Conservation (phyloP, 30 jellyfish, hydroid and myxozoan species). For the Nemopilema nomurai region DNA sequence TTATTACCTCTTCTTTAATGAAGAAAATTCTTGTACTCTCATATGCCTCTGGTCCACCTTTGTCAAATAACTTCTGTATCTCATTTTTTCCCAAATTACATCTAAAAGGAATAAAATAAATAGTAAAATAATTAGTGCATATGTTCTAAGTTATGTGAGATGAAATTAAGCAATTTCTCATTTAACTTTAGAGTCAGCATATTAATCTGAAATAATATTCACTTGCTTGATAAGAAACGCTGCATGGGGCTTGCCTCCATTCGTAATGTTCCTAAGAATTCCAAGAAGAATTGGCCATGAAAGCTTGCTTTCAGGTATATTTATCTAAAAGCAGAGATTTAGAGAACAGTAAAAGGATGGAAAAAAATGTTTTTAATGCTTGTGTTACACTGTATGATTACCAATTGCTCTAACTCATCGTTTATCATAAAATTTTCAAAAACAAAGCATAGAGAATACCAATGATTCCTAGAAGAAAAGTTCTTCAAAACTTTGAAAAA, state of each 20-base stretch:
- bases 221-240: constrained; percentile 68
- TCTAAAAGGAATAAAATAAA: constrained; percentile 20
- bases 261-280: constrained; percentile 49
- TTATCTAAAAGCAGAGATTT: constrained; percentile 45
- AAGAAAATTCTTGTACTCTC: constrained; percentile 83
- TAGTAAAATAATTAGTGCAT: not conserved
- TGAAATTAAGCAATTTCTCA: too few species aligned
- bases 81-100: constrained; percentile 62
- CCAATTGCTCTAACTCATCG: too few species aligned
- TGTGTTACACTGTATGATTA: too few species aligned
- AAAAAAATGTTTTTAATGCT: not conserved
- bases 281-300: constrained; percentile 88
- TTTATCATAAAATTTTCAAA: too few species aligned
- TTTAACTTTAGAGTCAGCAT: not conserved
- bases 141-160: too few species aligned
- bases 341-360: not conserved
- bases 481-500: too few species aligned
- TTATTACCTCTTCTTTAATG: constrained; percentile 59
- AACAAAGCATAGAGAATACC: too few species aligned
- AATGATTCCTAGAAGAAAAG: not conserved
- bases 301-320: constrained; percentile 76
- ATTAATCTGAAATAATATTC: not conserved
- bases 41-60: constrained; percentile 95
- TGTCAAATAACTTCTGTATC: constrained; percentile 34
- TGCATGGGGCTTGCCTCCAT: constrained; percentile 86